Evolutionary conservation across 2,888 invertebrate species (phyloP), one percentile per base, ranked within the genome.

Genomic region (Acrobasis suavella): DNA sequence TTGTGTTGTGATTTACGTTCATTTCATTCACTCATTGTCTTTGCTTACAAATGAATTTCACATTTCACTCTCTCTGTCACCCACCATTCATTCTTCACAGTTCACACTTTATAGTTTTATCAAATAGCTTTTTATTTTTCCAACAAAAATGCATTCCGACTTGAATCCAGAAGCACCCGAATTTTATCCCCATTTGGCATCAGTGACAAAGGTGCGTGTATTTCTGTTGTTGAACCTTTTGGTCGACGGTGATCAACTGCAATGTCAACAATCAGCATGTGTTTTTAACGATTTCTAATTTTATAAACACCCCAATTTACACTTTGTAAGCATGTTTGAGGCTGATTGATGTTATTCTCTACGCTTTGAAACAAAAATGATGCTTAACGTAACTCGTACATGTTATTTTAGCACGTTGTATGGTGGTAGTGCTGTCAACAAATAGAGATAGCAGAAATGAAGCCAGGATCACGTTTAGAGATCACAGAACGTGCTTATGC

Each of bases 161-260:
- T 74, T 90, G 65, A 89, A 90, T 75, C 90, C 90, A 1, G 89
- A 89, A 68, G 89, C 89, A 62, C 88, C 89, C 46, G 90, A 90
- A 67, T 90, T 90, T 73, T 79, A 81, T 68, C 87, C 89, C 52
- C 75, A 83, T 68, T 72, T 88, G 58, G 80, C 77, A 67, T 74
- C 82, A 66, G 76, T 82, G 10, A 82, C 88, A 62, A 77, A 87
- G 86, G 89, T 89, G 70, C 61, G 84, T 81, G 72, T 74, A 73
- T 74, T 71, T 70, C 70, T 69, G 64, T 68, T 71, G 46, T 70
- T 64, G 62, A 32, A 22, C 14, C 14, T 38, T 39, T 42, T 56
- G 15, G 39, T 49, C 22, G 42, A 32, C 50, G 51, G 50, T 56
- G 54, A 61, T 49, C 7, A 12, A 52, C n/a, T 15, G 9, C 49